phyloP scores from a whole-genome alignment of 1,140 invertebrate genomes.

The Camponotus pennsylvanicus region DNA sequence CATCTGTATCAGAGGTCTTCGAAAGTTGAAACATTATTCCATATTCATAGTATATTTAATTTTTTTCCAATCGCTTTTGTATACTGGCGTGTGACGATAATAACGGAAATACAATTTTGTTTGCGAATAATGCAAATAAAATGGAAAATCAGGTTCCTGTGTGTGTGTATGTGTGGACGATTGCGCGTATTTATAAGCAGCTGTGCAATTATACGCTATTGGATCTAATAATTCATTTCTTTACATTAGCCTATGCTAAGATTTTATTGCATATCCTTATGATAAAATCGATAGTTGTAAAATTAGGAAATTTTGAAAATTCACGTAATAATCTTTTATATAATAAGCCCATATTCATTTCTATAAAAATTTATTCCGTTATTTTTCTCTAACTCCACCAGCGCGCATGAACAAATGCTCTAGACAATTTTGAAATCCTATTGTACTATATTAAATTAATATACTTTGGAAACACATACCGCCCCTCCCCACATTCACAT shows the following conservation, averaged over 20 bases:
- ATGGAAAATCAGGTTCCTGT: slow-evolving; percentile 62
- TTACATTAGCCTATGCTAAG: slow-evolving; percentile 1
- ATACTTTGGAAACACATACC: slow-evolving; percentile 62
- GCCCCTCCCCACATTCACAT: slow-evolving; percentile 54
- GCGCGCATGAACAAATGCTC: slow-evolving; percentile 56
- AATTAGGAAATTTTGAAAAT: slow-evolving; percentile 6
- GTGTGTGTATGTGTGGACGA: slow-evolving; percentile 69
- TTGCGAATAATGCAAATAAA: slow-evolving; percentile 42
- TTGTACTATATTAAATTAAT: slow-evolving; percentile 69
- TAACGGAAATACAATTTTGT: slow-evolving; percentile 57
- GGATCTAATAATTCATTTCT: not conserved
- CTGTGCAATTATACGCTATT: slow-evolving; percentile 48
- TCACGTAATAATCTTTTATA: slow-evolving; percentile 11
- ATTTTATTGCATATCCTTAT: slow-evolving; percentile 29
- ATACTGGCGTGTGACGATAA: slow-evolving; percentile 48
- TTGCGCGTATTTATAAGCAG: slow-evolving; percentile 65
- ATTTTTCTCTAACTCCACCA: slow-evolving; percentile 32
- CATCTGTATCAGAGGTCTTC: slow-evolving; percentile 25
- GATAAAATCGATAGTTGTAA: slow-evolving; percentile 2
- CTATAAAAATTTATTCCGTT: slow-evolving; percentile 1
- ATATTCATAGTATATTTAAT: slow-evolving; percentile 65
- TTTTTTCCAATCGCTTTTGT: slow-evolving; percentile 54
- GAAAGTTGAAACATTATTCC: slow-evolving; percentile 54
- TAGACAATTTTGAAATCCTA: slow-evolving; percentile 51
- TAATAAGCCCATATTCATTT: not conserved